Evolutionary conservation across 1,140 invertebrate species (phyloP), one percentile per base, ranked within the genome.

Genomic region (Cherax destructor): DNA sequence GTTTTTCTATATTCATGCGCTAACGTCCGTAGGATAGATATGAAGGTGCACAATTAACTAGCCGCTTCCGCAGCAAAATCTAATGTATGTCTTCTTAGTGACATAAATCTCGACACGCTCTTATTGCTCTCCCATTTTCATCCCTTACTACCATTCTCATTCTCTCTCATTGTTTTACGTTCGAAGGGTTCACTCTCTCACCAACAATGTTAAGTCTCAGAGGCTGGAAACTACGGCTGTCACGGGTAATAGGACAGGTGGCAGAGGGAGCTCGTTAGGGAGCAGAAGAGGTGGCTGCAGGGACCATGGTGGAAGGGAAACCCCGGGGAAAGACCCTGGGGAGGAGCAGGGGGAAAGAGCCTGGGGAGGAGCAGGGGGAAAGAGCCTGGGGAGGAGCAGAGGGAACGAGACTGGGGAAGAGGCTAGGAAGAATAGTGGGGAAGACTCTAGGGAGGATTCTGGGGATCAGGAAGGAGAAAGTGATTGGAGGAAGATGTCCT

Each of bases 231-330:
- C 84, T 77, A 74, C n/a, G 16, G 65, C 76, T 78, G 85, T 79
- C 85, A 87, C 50, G 72, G 85, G 52, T 78, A 87, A 87, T 78
- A 41, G 59, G 74, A 87, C 85, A 78, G 85, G 76, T 56, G 76
- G 52, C 47, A 77, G 13, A 30, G 74, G 49, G 0, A 61, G 16
- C 50, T 49, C 50, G 74, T 52, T 41, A 59, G 0, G 50, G 65
- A 41, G 84, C 24, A 24, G 69, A 30, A 3, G 24, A 30, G 85
- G 77, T 10, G 76, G 50, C 4, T 49, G 50, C 3, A 24, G 85
- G 49, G 21, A 30, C 52, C 1, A 76, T 47, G 49, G 41, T 69
- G 61, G 41, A 10, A 72, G 47, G 59, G 61, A 30, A n/a, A 41
- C 13, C 13, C 5, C 4, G n/a, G 30, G 49, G 61, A 69, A 49